Conservation (phyloP, 2,797 vertebrate species). For the Sciaenops ocellatus region DNA sequence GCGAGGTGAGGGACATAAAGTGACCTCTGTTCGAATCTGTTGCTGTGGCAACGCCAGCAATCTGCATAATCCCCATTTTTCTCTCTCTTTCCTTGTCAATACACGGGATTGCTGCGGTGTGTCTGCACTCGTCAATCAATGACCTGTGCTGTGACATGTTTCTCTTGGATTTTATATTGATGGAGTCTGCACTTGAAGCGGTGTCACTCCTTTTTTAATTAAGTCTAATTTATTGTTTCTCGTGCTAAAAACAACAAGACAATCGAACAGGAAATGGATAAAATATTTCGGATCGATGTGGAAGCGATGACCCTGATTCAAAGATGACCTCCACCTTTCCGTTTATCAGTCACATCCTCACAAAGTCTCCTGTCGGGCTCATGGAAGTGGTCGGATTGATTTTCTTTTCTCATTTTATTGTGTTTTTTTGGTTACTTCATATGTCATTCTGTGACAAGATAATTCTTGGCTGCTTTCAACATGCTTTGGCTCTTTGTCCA, state of each 20-base stretch:
- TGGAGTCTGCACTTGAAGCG: background rate
- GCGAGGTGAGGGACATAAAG: constrained; percentile 44
- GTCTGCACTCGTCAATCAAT: constrained; percentile 28
- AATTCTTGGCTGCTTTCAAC: background rate
- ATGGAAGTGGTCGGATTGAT: background rate
- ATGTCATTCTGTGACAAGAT: background rate
- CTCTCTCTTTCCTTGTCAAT: background rate
- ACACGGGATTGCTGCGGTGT: background rate
- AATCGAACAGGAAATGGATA: background rate
- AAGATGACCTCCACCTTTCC: background rate
- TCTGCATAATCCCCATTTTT: constrained; percentile 41
- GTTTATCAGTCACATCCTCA: background rate
- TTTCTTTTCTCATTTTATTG: too few species aligned
- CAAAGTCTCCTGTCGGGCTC: background rate
- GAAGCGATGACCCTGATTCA: background rate
- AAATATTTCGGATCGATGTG: background rate
- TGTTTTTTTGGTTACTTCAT: background rate
- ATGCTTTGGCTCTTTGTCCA: background rate
- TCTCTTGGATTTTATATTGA: constrained; percentile 16
- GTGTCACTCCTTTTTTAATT: background rate
- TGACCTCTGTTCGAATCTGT: constrained; percentile 54
- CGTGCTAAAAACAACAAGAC: background rate
- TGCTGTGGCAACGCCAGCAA: constrained; percentile 33
- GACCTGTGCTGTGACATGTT: background rate
- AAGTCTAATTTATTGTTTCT: background rate